Evolutionary conservation across 2,113 vertebrate genomes (phyloP).

Genomic region (Passer domesticus): DNA sequence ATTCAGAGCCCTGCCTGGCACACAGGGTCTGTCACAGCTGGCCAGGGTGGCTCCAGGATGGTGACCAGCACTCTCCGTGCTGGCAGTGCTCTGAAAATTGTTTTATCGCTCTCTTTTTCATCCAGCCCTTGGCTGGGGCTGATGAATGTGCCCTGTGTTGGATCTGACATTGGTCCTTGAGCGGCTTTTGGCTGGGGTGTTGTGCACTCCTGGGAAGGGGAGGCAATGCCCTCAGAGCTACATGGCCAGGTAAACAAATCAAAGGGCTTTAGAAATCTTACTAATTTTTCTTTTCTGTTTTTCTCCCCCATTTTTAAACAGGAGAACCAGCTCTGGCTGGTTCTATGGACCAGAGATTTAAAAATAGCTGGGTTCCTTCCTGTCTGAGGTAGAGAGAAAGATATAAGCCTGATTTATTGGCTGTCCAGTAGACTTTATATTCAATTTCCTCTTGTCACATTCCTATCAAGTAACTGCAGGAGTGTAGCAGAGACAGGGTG

Average conservation of each 20-base stretch:
- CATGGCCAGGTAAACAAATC: background rate
- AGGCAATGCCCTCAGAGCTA: background rate
- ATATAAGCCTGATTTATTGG: conserved; percentile 70
- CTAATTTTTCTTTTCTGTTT: background rate
- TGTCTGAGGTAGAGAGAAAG: conserved; percentile 69
- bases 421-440: conserved; percentile 67
- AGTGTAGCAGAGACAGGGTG: conserved; percentile 27
- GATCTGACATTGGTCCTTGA: background rate
- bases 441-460: conserved; percentile 72
- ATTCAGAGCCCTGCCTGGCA: background rate
- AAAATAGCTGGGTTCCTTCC: conserved; percentile 69
- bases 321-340: conserved; percentile 5
- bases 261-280: background rate
- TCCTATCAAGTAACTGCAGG: conserved; percentile 68
- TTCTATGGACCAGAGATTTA: conserved; percentile 26
- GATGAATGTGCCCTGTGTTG: background rate
- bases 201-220: background rate
- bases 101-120: background rate
- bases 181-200: background rate
- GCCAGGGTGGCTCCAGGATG: background rate
- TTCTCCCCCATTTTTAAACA: fast-evolving
- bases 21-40: background rate
- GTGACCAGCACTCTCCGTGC: fast-evolving
- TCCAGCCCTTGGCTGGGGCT: fast-evolving
- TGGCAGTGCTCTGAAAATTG: background rate